Evolutionary conservation across 1,140 invertebrate species (phyloP), one percentile per base, ranked within the genome.

Genomic region (Bombus fervidus): DNA sequence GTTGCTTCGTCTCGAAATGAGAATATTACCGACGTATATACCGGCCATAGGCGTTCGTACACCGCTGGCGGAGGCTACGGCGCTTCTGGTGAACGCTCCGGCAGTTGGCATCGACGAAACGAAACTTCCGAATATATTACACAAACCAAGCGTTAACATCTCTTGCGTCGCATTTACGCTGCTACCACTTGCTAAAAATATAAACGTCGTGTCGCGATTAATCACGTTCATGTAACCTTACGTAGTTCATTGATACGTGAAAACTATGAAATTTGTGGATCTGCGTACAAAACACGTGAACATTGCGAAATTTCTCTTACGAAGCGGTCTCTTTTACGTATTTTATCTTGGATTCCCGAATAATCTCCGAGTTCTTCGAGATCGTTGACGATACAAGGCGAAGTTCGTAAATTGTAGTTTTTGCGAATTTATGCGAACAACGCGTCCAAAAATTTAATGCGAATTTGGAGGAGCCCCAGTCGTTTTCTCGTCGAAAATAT

Each of bases 61-160:
- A 66, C 97, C 97, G 94, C 97, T 97, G 34, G 97, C 97, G 87
- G 96, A 96, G 92, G 97, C 97, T 0, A 98, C 96, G 66, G 97
- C 97, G 81, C 97, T 97, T 90, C 97, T 95, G 0, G 96, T 96
- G 92, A 97, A 97, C 3, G 97, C 97, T 47, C 97, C 97, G 74
- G 97, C 97, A 10, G 97, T 96, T 41, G 97, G 97, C 94, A 97
- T 96, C 0, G 97, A 96, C 1, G 95, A 96, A 8, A 98, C 96
- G 93, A 98, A 98, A 39, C 97, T 97, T 66, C 97, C 97, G 28
- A 96, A 76, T 75, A 98, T 95, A 90, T 98, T 98, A 87, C 96
- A 97, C 0, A 97, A 47, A 18, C 97, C 97, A 4, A 97, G 93
- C 1, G 96, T 96, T 53, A 96, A 91, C 96, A 97, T 97, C 93